Base-by-base conservation (phyloP, 2,113 vertebrate species). In the Eidolon helvum region DNA sequence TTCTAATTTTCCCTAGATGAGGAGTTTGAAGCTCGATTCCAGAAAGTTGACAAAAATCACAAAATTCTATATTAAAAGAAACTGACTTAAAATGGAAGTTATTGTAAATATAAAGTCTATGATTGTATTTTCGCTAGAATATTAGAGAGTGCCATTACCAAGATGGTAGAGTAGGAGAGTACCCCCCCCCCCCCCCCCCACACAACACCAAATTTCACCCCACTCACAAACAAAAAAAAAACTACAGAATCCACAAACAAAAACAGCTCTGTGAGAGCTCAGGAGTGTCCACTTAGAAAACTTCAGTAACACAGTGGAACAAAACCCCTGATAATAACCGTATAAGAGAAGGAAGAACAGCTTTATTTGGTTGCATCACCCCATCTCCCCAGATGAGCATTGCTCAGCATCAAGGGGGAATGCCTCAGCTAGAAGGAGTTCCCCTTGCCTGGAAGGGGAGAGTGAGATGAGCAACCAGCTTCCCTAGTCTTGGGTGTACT, bases 41-140 rank as follows among this genome's bases (percentile, higher is more conserved):
- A 94, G 48, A 11, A 38, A 87, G 59, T 14, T 95, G 77, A 94
- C 21, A 66, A 82, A 87, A 88, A 63, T 50, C 18, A 86, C 45
- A 90, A 78, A 38, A 63, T 84, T 69, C 63, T 83, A 35, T 66
- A 55, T 83, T 90, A 69, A 55, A 78, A 30, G 14, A 48, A 61
- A 53, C 6, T 65, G 45, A 90, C 22, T 86, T 96, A 91, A 78
- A 78, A 15, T 4, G 74, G 22, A 88, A 87, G 72, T 90, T 75
- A 63, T 71, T 87, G 94, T 80, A 90, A 72, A 65, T 85, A 26
- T 84, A 83, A 74, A 95, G 50, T 90, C 38, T 66, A 10, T 79
- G 24, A 84, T 82, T 92, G 3, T 40, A n/a, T 66, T 85, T 95
- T 85, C 71, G 71, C 72, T 78, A 72, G 82, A 55, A 48, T 93